phyloP scores from a whole-genome alignment of 1,140 invertebrate species.

The Drosophila serrata region DNA sequence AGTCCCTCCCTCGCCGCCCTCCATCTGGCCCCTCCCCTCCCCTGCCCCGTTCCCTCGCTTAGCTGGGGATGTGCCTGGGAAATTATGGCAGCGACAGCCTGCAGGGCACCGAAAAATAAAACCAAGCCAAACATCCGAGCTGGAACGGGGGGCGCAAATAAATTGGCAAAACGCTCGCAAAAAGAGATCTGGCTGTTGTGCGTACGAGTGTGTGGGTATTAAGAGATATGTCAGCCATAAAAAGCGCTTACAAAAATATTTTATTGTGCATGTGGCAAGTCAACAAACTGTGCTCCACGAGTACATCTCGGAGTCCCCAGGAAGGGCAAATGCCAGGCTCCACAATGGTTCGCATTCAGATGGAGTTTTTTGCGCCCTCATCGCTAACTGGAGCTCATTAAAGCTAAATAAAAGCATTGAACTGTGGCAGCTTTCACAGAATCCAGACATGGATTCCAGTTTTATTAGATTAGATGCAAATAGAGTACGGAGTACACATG shows the following conservation, averaged over 20 bases:
- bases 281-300: constrained; percentile 58
- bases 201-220: constrained; percentile 29
- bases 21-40: not conserved
- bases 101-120: constrained; percentile 50
- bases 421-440: constrained; percentile 26
- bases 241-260: constrained; percentile 67
- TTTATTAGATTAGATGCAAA: constrained; percentile 3
- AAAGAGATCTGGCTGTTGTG: constrained; percentile 17
- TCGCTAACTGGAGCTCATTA: constrained; percentile 46
- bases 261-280: constrained; percentile 70
- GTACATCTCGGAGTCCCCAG: constrained; percentile 9
- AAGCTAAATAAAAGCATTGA: constrained; percentile 46
- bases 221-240: constrained; percentile 68
- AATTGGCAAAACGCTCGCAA: constrained; percentile 66
- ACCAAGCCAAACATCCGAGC: constrained; percentile 14
- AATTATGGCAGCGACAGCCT: constrained; percentile 61
- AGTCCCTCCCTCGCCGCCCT: not conserved
- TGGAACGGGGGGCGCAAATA: constrained; percentile 49
- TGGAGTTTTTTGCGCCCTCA: constrained; percentile 13
- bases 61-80: constrained; percentile 40
- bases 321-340: constrained; percentile 10
- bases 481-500: not conserved
- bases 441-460: constrained; percentile 4
- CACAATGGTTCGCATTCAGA: constrained; percentile 53
- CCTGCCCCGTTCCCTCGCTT: not conserved